Base-by-base conservation (phyloP, 1,140 invertebrate species). In the Eriosoma lanigerum region DNA sequence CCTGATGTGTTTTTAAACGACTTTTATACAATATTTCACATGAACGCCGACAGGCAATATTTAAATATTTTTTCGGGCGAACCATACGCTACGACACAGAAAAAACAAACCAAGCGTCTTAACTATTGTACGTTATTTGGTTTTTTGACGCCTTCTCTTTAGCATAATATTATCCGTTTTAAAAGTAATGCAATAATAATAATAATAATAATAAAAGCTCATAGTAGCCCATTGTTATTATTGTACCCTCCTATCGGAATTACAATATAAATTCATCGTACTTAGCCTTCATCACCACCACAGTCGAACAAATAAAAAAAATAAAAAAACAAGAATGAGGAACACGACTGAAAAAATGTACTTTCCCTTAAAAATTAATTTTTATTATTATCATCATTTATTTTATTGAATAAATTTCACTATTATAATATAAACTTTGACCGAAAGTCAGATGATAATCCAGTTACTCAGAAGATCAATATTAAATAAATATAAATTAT, bases 1-100 rank as follows among this genome's bases (percentile, higher is more conserved):
- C 8, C n/a, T 76, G 52, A 76, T 76, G 56, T 46, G 13, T 62
- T 78, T 78, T 78, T 60, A 38, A 78, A 78, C 68, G 75, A 48
- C 56, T 78, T 46, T 58, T 38, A 56, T 24, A 76, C n/a, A 54
- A 44, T 9, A 76, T 21, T 56, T 66, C 29, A 3, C 17, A 29
- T n/a, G 26, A 52, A 26, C 48, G 26, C 26, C 46, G 26, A 29
- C 44, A 29, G 17, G 52, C n/a, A 52, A 72, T 38, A 38, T 72
- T 50, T 52, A 19, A 72, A 72, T 72, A 72, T 52, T 8, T 72
- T 52, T 52, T 8, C 3, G 26, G 32, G 15, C 32, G 32, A 38
- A 15, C n/a, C 15, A 15, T 17, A 68, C 17, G 21, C 32, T 26
- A 44, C 6, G 44, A 70, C 66, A 21, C n/a, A 21, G 26, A 62